Evolutionary conservation across 2,113 vertebrate species (phyloP).

Genomic region (Scomber japonicus): DNA sequence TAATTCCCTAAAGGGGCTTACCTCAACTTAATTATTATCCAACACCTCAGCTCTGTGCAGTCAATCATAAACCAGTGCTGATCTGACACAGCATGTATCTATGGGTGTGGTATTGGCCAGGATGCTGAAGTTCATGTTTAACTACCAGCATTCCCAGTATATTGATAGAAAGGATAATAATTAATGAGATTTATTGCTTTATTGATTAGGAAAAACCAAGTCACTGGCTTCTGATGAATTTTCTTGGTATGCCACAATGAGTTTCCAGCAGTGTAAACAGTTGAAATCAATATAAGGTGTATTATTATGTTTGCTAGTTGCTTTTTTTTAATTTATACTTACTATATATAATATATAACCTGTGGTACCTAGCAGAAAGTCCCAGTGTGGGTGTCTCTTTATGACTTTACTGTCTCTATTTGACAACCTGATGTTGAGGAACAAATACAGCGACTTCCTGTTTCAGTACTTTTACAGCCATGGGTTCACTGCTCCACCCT

Average conservation of each 20-base stretch:
- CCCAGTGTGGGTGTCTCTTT: not conserved
- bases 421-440: not conserved
- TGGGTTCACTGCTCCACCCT: not conserved
- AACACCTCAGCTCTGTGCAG: not conserved
- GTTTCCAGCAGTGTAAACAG: not conserved
- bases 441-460: conserved; percentile 49
- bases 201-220: conserved; percentile 4
- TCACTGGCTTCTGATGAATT: not conserved
- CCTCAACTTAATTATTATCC: conserved; percentile 4
- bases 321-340: not conserved
- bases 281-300: not conserved
- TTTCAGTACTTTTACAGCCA: conserved; percentile 33
- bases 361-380: not conserved
- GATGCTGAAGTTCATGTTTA: conserved; percentile 5
- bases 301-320: not conserved
- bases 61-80: conserved; percentile 47
- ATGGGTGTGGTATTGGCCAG: conserved; percentile 15
- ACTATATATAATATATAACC: not conserved
- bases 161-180: not conserved
- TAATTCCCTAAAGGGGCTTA: not conserved
- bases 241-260: not conserved
- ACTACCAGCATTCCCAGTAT: not conserved
- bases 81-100: conserved; percentile 8
- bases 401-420: conserved; percentile 43
- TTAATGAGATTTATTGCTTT: conserved; percentile 18